Evolutionary conservation across 2,113 vertebrate genomes (phyloP).

Genomic region (Ailurus styani): DNA sequence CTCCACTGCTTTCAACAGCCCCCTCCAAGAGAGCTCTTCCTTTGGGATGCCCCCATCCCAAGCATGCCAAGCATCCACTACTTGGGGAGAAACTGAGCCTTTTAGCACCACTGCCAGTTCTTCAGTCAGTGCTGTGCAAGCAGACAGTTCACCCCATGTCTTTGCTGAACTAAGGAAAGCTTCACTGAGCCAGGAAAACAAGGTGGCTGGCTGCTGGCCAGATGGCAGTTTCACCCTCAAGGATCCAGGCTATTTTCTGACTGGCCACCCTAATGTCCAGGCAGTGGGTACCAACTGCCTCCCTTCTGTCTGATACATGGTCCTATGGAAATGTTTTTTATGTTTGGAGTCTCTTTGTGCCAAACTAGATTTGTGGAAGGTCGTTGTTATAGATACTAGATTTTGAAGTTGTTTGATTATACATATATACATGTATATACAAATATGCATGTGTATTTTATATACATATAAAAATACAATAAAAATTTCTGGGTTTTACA

Average conservation of each 20-base stretch:
- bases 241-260: neutral
- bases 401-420: neutral
- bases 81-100: slow-evolving; percentile 75
- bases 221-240: neutral
- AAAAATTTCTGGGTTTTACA: slow-evolving; percentile 54
- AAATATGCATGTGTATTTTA: too few relatives aligned
- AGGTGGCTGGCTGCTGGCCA: neutral
- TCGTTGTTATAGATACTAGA: neutral
- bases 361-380: slow-evolving; percentile 10
- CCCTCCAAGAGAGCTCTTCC: slow-evolving; percentile 68
- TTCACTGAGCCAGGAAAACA: neutral
- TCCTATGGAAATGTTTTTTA: neutral
- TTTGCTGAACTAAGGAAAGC: neutral
- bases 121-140: slow-evolving; percentile 4
- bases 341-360: neutral
- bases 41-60: slow-evolving; percentile 64
- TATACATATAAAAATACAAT: slow-evolving; percentile 29
- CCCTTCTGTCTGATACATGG: neutral
- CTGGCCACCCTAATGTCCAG: neutral
- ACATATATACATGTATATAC: neutral
- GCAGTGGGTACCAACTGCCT: neutral
- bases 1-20: slow-evolving; percentile 71
- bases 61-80: slow-evolving; percentile 69
- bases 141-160: neutral
- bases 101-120: slow-evolving; percentile 64